Base-by-base conservation (phyloP, 53 echinoderm and acorn worm species). In the Actinopyga echinites region DNA sequence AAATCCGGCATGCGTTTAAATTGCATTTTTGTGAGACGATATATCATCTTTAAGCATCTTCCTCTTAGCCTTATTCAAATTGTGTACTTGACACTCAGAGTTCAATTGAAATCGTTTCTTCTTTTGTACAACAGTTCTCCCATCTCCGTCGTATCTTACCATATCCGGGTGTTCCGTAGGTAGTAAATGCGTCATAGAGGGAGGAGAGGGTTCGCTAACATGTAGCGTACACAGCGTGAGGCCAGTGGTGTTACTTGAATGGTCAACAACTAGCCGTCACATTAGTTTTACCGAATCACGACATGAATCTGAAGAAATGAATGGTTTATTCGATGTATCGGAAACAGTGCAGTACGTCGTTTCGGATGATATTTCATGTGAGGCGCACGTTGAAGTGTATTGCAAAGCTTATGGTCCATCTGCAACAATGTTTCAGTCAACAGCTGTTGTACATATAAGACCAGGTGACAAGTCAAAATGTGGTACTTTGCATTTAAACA, bases 341-440 rank as follows among this genome's bases (percentile, higher is more conserved):
- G 28, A 40, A n/a, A 45, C 38, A 49, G 52, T 74, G 1, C 25
- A 40, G 54, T 74, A 74, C 43, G 30, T 22, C 9, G 24, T 74
- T 17, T 22, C 13, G 5, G 74, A 74, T 25, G 21, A n/a, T 8
- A 19, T 24, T 17, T 40, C 3, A 11, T 74, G 74, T 74, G 42
- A 23, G 44, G 53, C n/a, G 4, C 42, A 8, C 12, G 8, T 74
- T 37, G 43, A 74, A 74, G 44, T 74, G 11, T 7, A 10, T 25
- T 74, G 74, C 17, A n/a, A 74, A 22, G 74, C 74, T 9, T 74
- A 44, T 74, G 74, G 74, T 26, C 74, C 38, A 43, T 24, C 74
- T 23, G 74, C 74, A 7, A 49, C 74, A 8, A 74, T 29, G 10
- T 74, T 74, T 17, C 74, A 74, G 40, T 74, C 74, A 52, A 38